Conservation (phyloP, 2,888 invertebrate genomes). For the Oxytorus armatus region DNA sequence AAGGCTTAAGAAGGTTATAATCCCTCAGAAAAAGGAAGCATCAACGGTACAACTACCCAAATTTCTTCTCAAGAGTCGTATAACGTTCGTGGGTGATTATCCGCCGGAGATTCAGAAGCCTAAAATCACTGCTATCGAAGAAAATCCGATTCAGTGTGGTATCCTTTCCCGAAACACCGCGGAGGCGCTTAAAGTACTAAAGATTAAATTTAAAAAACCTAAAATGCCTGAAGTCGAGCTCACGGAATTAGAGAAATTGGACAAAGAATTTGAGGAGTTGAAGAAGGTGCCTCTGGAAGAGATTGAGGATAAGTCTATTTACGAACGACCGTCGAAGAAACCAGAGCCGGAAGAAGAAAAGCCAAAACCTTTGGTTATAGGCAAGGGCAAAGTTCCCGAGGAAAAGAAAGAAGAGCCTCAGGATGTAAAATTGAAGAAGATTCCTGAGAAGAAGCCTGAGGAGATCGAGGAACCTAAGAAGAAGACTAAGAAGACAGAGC, state of each 20-base stretch:
- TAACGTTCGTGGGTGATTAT: conserved; percentile 87
- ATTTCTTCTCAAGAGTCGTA: conserved; percentile 89
- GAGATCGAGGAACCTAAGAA: conserved; percentile 77
- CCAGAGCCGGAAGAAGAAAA: conserved; percentile 77
- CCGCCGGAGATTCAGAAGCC: conserved; percentile 87
- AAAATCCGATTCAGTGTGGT: conserved; percentile 87
- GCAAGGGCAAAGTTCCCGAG: conserved; percentile 80
- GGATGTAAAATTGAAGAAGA: conserved; percentile 81
- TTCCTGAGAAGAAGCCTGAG: conserved; percentile 79
- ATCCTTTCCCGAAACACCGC: conserved; percentile 90
- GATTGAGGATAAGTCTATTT: conserved; percentile 80
- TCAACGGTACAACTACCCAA: conserved; percentile 86
- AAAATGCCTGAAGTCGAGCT: conserved; percentile 86
- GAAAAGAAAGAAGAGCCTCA: conserved; percentile 78
- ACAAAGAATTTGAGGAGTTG: conserved; percentile 85
- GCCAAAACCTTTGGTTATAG: conserved; percentile 78
- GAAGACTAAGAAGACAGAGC: conserved; percentile 75
- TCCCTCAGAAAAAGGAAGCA: conserved; percentile 85
- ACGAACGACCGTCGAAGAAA: conserved; percentile 81
- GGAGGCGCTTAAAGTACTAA: conserved; percentile 89
- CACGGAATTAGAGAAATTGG: conserved; percentile 87
- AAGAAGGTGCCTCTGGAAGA: conserved; percentile 83
- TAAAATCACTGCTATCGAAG: conserved; percentile 85
- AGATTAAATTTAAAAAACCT: conserved; percentile 86
- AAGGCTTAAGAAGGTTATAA: conserved; percentile 88